These are phyloP conservation scores for Mactromeris polynyma DNA, from an alignment of 2,888 invertebrate genomes.

Conservation along the genomic window DNA sequence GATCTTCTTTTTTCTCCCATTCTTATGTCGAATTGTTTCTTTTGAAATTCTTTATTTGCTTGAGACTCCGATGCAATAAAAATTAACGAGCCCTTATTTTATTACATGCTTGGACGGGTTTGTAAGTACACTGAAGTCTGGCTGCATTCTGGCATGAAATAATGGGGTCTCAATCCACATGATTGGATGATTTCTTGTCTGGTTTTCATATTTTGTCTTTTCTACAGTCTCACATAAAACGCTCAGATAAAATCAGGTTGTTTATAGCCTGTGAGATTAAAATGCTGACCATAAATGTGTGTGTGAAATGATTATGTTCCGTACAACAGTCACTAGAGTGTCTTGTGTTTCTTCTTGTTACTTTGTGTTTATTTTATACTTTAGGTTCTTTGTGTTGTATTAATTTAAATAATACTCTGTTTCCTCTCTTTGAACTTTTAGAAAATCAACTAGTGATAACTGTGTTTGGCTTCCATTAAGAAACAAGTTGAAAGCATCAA, in stretches of 20 bases:
- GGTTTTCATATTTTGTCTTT: conserved; percentile 11
- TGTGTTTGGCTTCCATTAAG: no score
- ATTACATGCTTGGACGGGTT: conserved; percentile 39
- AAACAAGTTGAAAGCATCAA: no score
- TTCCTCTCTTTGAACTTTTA: no score
- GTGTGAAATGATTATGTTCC: not conserved
- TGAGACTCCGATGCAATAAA: not conserved
- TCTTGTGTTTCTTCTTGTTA: not conserved
- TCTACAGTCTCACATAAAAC: not conserved
- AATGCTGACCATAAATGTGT: not conserved
- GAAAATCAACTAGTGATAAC: no score
- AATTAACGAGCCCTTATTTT: conserved; percentile 27
- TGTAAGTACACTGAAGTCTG: conserved; percentile 32
- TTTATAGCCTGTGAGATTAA: conserved; percentile 13
- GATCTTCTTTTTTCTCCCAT: conserved; percentile 11
- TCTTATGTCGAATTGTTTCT: not conserved
- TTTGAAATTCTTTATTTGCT: conserved; percentile 23
- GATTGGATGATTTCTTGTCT: conserved; percentile 1
- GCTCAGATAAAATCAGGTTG: not conserved
- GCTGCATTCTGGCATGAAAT: conserved; percentile 35
- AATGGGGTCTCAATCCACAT: not conserved
- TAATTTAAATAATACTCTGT: no score
- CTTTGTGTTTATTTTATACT: not conserved
- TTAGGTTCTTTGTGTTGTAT: not conserved
- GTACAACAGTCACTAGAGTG: not conserved